Evolutionary conservation across 2,888 invertebrate species (phyloP), one percentile per base, ranked within the genome.

Genomic region (Germaria angustata): DNA sequence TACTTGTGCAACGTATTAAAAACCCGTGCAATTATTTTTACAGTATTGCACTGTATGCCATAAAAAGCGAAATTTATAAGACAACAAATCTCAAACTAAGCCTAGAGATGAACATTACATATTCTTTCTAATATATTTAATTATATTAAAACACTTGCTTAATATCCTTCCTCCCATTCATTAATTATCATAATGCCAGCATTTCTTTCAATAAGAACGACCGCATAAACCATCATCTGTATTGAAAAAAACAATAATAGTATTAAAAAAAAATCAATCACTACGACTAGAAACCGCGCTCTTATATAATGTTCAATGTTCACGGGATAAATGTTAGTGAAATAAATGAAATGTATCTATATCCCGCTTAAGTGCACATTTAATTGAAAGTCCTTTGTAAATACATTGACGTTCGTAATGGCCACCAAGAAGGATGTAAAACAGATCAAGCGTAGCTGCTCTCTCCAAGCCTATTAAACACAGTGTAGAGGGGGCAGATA

Each of bases 201-300:
- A n/a, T n/a, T n/a, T n/a, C n/a, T n/a, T n/a, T n/a, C n/a, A n/a
- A n/a, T n/a, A n/a, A n/a, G n/a, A n/a, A n/a, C 13, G n/a, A 41
- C 7, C 28, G 20, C 39, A 17, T 13, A 39, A 68, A 41, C 8
- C 41, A 53, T 53, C 28, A 39, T 17, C 20, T 15, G 11, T 53
- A 32, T 69, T 32, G 9, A 11, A 57, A 13, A 71, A 34, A 22
- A 22, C n/a, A 28, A 28, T 32, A 65, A n/a, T n/a, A n/a, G n/a
- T n/a, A n/a, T n/a, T n/a, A n/a, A 28, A 68, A 68, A 17, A n/a
- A 41, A 17, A 46, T 49, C 46, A 71, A 71, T 59, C 13, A 22
- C 44, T 46, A 0, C 24, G 22, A 7, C 49, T 46, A 17, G 6
- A 34, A 46, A 22, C 20, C 28, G 39, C 57, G 13, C n/a, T 2